A percentile compares a stretch with the other conserved stretches of the same genome.
These are phyloP conservation scores for Cotesia typhae DNA, from an alignment of 1,140 invertebrate species.

Conservation along the genomic window DNA sequence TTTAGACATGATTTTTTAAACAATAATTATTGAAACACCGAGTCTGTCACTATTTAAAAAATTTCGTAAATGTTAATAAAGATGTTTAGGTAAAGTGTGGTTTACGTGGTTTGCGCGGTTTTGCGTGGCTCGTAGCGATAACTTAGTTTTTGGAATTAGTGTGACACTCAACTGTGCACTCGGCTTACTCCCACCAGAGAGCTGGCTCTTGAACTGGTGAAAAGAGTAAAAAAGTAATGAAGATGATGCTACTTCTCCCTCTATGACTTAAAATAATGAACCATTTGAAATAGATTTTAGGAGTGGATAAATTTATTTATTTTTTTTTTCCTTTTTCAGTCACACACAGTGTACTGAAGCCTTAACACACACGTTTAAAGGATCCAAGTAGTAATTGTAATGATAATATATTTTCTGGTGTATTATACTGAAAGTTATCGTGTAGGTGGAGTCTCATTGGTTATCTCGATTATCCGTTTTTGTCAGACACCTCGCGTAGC, in stretches of 20 bases:
- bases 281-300: conserved; percentile 16
- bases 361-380: background rate
- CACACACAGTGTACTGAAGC: conserved; percentile 1
- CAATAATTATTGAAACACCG: conserved; percentile 15
- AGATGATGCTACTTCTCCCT: background rate
- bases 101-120: conserved; percentile 41
- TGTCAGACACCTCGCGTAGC: conserved; percentile 41
- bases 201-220: conserved; percentile 13
- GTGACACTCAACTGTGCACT: conserved; percentile 50
- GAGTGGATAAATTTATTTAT: too few species aligned
- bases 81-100: conserved; percentile 64
- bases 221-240: conserved; percentile 28
- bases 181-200: conserved; percentile 33
- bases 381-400: too few species aligned
- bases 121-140: conserved; percentile 43
- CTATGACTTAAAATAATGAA: background rate
- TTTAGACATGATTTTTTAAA: background rate
- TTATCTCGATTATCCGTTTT: conserved; percentile 39
- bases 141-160: conserved; percentile 57
- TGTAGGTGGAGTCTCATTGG: conserved; percentile 58
- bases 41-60: background rate
- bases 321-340: conserved; percentile 25
- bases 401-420: background rate
- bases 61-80: conserved; percentile 39
- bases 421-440: conserved; percentile 18